Conservation (phyloP, 2,888 invertebrate genomes). For the Chrysomela aeneicollis region DNA sequence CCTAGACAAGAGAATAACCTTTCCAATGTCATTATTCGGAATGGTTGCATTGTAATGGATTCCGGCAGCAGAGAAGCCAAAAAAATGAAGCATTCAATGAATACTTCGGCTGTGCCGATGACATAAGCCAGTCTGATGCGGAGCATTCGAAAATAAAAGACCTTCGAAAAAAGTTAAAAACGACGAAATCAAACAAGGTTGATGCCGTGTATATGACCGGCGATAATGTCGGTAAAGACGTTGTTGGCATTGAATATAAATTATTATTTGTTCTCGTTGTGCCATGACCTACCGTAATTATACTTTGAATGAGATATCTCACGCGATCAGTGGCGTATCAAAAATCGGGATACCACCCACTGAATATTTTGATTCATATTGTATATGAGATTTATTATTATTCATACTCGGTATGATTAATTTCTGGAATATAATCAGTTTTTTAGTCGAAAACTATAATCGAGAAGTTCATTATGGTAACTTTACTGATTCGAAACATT, state of each 20-base stretch:
- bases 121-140: not conserved
- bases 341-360: not conserved
- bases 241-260: constrained; percentile 40
- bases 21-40: not conserved
- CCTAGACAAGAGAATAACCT: not conserved
- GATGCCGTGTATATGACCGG: constrained; percentile 22
- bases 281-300: constrained; percentile 44
- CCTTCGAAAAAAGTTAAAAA: constrained; percentile 27
- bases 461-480: too few species aligned
- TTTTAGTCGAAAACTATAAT: too few species aligned
- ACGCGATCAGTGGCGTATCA: constrained; percentile 24
- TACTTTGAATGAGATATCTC: constrained; percentile 35
- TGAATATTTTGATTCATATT: too few species aligned
- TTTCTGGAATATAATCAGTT: too few species aligned
- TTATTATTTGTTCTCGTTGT: constrained; percentile 38
- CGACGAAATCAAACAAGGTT: constrained; percentile 27
- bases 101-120: not conserved
- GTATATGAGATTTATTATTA: too few species aligned
- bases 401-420: too few species aligned
- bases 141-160: constrained; percentile 24
- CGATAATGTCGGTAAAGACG: constrained; percentile 32
- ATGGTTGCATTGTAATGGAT: not conserved
- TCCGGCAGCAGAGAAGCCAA: not conserved
- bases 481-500: too few species aligned
- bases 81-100: not conserved